Base-by-base conservation (phyloP, 2,113 vertebrate species). In the Gila orcuttii region DNA sequence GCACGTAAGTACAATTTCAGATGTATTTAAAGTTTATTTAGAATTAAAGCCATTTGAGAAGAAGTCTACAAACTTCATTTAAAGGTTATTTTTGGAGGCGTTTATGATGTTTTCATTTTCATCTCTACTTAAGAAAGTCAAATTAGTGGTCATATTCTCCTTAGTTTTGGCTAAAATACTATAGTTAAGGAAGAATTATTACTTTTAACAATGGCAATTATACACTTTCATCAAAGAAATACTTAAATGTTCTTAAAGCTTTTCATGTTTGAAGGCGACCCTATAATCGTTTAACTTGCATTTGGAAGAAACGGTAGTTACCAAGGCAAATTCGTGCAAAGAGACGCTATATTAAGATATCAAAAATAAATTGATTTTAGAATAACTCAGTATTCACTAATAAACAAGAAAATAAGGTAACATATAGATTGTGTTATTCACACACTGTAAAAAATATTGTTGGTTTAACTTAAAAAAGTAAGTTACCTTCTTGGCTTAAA, bases 1-100 rank as follows among this genome's bases (percentile, higher is more conserved):
- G 87, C 90, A 59, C 89, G 94, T 95, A 90, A 94, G 94, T 94
- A 92, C 68, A 39, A 73, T 52, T 71, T 45, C 15, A 68, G 17
- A 2, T 23, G 15, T 31, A 31, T 47, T 31, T 80, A 4, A 33
- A 52, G 74, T 77, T 77, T 10, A 77, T 13, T 55, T 52, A 5
- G 15, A 59, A 55, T 7, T 10, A 33, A 77, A 57, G 28, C 2
- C 3, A 47, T 45, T 74, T 74, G 6, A 25, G 12, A 45, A 25
- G 3, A 42, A 10, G 71, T 9, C 42, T 78, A 11, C 28, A 55
- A 77, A 78, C 75, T 33, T 78, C 12, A 47, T 25, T 25, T 74
- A 74, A 74, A 47, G 6, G n/a, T 28, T 12, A 23, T 57, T 74
- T 45, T 74, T 47, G 11, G 42, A 74, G 6, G 12, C 8, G 42